These are phyloP conservation scores for Heterocephalus glaber DNA, from an alignment of 2,113 vertebrate species.

Conservation along the genomic window DNA sequence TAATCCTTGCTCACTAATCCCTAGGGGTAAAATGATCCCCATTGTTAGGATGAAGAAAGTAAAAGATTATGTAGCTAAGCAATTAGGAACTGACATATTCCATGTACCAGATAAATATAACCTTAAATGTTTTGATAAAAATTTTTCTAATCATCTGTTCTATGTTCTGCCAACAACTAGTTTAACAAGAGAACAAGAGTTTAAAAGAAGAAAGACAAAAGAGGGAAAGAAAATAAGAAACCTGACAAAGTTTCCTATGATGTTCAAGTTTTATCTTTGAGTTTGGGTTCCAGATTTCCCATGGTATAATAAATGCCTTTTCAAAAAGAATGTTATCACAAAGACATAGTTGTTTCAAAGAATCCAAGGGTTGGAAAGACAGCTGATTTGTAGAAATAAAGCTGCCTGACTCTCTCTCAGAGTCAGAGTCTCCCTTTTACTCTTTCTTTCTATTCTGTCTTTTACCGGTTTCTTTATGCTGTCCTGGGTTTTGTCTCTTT, in stretches of 20 bases:
- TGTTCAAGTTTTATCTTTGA: slow-evolving; percentile 21
- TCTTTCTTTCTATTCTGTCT: not conserved
- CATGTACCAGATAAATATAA: slow-evolving; percentile 2
- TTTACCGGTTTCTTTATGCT: not conserved
- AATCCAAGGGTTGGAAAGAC: not conserved
- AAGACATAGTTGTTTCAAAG: not conserved
- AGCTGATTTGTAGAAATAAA: not conserved
- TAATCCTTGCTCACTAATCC: slow-evolving; percentile 15
- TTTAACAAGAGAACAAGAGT: not conserved
- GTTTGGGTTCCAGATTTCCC: slow-evolving; percentile 37
- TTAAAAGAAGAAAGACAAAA: not conserved
- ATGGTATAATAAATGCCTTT: not conserved
- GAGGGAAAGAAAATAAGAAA: not conserved
- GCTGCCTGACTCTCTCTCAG: not conserved
- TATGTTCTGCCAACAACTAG: not conserved
- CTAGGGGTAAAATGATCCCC: not conserved
- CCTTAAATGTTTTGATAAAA: slow-evolving; percentile 13
- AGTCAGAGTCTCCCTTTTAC: not conserved
- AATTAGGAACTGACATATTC: slow-evolving; percentile 42
- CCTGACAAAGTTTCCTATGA: not conserved
- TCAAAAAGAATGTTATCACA: not conserved
- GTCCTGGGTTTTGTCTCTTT: not conserved
- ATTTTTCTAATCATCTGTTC: slow-evolving; percentile 16
- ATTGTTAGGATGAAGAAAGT: slow-evolving; percentile 17
- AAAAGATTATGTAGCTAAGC: slow-evolving; percentile 33